phyloP scores from a whole-genome alignment of 1,140 invertebrate species.

The Bombus confusus region DNA sequence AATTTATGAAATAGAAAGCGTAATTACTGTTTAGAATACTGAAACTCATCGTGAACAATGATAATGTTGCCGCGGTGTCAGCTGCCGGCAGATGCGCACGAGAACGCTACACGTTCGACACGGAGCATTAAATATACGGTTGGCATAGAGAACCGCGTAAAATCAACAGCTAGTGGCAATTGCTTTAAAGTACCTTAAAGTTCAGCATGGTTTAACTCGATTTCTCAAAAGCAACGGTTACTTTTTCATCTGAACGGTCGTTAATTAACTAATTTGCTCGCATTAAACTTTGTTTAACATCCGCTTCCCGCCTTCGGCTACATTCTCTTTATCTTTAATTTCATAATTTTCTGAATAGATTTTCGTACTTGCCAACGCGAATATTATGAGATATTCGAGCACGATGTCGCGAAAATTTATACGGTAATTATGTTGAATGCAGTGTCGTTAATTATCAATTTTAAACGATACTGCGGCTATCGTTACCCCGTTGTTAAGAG shows the following conservation, averaged over 20 bases:
- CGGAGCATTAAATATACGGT: constrained; percentile 58
- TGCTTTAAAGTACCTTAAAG: too few species aligned
- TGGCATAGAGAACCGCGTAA: constrained; percentile 24
- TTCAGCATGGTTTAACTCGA: constrained; percentile 33
- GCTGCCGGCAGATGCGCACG: constrained; percentile 12
- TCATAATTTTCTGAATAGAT: constrained; percentile 7
- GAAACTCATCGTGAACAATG: constrained; percentile 4
- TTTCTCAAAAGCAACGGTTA: constrained; percentile 35
- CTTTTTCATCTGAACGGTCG: constrained; percentile 1
- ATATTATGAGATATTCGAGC: background rate
- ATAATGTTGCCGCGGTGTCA: constrained; percentile 32
- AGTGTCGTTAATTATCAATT: constrained; percentile 19
- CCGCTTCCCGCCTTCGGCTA: background rate
- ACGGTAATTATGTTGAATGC: background rate
- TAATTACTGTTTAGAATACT: background rate
- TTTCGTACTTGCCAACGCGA: background rate
- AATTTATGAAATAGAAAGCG: background rate
- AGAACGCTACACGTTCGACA: constrained; percentile 48
- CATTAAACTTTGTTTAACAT: constrained; percentile 18
- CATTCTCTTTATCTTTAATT: background rate
- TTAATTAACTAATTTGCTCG: constrained; percentile 47
- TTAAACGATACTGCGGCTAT: background rate
- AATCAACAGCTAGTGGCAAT: constrained; percentile 51
- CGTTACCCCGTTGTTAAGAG: background rate
- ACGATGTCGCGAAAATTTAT: background rate